A percentile compares a stretch with the other conserved stretches of the same genome.
phyloP scores from a whole-genome alignment of 23 tunicate genomes.

The Trididemnum miniatum region DNA sequence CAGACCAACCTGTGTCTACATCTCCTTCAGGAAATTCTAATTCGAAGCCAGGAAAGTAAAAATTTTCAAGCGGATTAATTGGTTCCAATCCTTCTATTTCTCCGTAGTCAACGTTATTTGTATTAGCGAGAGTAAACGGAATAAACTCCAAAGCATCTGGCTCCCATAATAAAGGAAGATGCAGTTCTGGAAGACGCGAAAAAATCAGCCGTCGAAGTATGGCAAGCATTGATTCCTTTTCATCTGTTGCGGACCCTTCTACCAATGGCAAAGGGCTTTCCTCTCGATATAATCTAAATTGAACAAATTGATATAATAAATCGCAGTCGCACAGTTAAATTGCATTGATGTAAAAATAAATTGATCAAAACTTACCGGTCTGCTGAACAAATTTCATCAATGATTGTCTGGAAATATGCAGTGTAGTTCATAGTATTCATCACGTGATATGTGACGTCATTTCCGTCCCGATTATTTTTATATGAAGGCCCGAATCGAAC shows the following conservation, averaged over 20 bases:
- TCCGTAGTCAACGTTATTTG: too few relatives aligned
- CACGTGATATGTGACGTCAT: slow-evolving; percentile 33
- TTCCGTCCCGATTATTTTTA: not conserved
- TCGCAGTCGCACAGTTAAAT: too few relatives aligned
- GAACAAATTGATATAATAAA: too few relatives aligned
- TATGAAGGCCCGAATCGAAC: slow-evolving; percentile 21
- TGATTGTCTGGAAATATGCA: not conserved
- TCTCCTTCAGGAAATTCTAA: too few relatives aligned
- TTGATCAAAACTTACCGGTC: slow-evolving; percentile 25
- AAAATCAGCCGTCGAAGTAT: not conserved
- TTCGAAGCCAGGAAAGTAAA: too few relatives aligned
- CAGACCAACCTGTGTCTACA: too few relatives aligned
- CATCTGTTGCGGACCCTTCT: not conserved
- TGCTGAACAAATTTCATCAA: slow-evolving; percentile 25
- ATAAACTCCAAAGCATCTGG: not conserved
- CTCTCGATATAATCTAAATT: not conserved
- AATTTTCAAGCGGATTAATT: too few relatives aligned
- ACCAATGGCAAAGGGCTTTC: not conserved
- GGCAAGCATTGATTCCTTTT: not conserved
- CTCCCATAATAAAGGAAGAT: slow-evolving; percentile 45
- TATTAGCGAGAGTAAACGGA: not conserved
- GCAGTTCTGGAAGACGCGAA: slow-evolving; percentile 7
- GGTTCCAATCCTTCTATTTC: too few relatives aligned
- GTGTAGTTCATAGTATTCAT: not conserved
- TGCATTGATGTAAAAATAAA: not conserved